Percentiles rank a stretch among this genome's conserved stretches.
These are phyloP conservation scores for Mechanitis messenoides DNA, from an alignment of 2,888 invertebrate species.

Conservation along the genomic window DNA sequence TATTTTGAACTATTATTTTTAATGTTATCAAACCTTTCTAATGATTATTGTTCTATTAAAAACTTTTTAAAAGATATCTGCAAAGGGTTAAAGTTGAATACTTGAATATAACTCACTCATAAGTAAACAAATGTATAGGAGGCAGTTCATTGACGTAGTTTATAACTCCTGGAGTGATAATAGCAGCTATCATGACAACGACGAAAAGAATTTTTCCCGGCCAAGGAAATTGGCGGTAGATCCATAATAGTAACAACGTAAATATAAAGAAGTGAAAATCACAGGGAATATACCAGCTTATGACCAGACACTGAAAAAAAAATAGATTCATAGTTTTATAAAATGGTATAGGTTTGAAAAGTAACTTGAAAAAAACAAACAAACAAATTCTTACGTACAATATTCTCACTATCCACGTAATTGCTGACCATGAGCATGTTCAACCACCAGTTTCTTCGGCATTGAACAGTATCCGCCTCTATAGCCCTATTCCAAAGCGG, in stretches of 20 bases:
- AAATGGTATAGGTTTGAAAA: background rate
- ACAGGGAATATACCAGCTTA: slow-evolving; percentile 83
- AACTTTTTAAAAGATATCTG: too few species aligned
- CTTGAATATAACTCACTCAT: slow-evolving; percentile 60
- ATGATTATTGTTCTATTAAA: too few species aligned
- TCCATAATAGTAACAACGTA: slow-evolving; percentile 63
- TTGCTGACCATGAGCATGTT: slow-evolving; percentile 78
- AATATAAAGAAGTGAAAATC: slow-evolving; percentile 82
- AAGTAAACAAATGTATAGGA: slow-evolving; percentile 75
- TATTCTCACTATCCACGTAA: slow-evolving; percentile 74
- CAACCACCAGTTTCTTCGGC: slow-evolving; percentile 79
- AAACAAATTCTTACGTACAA: slow-evolving; percentile 48
- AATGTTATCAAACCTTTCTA: too few species aligned
- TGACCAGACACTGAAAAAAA: slow-evolving; percentile 78
- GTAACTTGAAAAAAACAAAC: background rate
- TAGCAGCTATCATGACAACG: slow-evolving; percentile 52
- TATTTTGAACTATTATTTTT: too few species aligned
- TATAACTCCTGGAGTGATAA: slow-evolving; percentile 70
- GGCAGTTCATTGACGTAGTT: slow-evolving; percentile 68
- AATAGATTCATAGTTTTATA: background rate
- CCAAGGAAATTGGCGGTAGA: slow-evolving; percentile 57
- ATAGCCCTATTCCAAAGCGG: slow-evolving; percentile 77
- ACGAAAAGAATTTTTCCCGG: slow-evolving; percentile 55
- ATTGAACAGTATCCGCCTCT: slow-evolving; percentile 66
- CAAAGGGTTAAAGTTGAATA: too few species aligned